Percentiles rank a stretch among this genome's conserved stretches.
Conservation (phyloP, 2,113 vertebrate species). For the Craseonycteris thonglongyai region DNA sequence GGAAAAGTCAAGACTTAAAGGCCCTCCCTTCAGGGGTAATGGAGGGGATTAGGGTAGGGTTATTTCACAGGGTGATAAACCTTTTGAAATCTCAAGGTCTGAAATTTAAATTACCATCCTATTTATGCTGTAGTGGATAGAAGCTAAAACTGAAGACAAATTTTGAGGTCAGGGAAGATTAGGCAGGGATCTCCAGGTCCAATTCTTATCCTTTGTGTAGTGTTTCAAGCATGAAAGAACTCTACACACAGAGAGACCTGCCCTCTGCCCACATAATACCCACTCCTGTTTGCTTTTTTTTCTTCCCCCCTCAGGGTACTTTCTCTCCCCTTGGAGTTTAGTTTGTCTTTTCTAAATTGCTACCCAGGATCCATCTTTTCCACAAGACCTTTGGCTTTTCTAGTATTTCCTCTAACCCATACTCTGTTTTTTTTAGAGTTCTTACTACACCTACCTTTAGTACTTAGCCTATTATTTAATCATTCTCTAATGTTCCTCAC, state of each 20-base stretch:
- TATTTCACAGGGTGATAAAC: background rate
- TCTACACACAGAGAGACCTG: background rate
- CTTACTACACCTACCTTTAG: background rate
- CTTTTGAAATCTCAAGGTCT: conserved; percentile 7
- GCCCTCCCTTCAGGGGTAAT: background rate
- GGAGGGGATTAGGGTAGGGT: background rate
- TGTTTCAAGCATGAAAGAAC: background rate
- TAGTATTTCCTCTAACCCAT: background rate
- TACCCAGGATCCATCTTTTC: background rate
- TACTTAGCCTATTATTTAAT: background rate
- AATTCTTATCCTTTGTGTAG: background rate
- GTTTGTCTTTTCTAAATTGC: background rate
- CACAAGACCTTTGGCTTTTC: background rate
- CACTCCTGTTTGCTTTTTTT: background rate
- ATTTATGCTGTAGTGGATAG: background rate
- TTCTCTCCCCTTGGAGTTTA: background rate
- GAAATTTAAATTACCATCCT: background rate
- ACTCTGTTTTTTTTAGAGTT: background rate
- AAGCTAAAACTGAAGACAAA: conserved; percentile 16
- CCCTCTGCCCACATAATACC: background rate
- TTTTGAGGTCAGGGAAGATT: background rate
- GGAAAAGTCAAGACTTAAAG: background rate
- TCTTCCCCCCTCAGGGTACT: background rate
- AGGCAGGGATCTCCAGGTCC: background rate
- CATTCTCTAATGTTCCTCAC: background rate